Conservation (phyloP, 1,140 invertebrate genomes). For the Drosophila kanapiae region DNA sequence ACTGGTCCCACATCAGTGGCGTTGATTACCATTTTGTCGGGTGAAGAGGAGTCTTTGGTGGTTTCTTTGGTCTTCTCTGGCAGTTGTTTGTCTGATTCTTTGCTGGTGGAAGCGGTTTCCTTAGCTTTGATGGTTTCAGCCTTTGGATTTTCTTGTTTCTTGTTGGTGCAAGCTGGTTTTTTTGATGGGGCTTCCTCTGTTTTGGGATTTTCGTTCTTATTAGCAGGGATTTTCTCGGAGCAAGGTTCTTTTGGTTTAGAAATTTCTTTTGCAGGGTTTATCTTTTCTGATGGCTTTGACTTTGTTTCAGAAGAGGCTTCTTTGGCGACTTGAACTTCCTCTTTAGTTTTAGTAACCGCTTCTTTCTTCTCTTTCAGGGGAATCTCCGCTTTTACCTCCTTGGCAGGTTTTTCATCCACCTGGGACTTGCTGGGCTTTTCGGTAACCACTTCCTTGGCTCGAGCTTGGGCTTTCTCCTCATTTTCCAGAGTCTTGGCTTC, state of each 20-base stretch:
- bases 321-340: neutral
- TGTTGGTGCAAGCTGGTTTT: neutral
- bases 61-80: constrained; percentile 13
- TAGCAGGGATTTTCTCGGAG: neutral
- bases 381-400: neutral
- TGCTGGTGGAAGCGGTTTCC: neutral
- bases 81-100: constrained; percentile 17
- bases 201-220: neutral
- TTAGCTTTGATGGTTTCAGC: constrained; percentile 10
- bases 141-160: neutral
- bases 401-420: neutral
- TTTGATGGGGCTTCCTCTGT: neutral
- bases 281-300: neutral
- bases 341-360: neutral
- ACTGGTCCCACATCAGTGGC: constrained; percentile 46
- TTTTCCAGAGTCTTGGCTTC: constrained; percentile 68
- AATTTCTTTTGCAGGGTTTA: neutral
- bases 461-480: constrained; percentile 55
- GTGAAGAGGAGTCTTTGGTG: neutral
- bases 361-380: neutral
- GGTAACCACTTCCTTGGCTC: constrained; percentile 31
- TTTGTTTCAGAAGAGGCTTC: neutral
- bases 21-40: constrained; percentile 33
- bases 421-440: constrained; percentile 1
- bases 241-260: constrained; percentile 7